Conservation (phyloP, 2,888 invertebrate species). For the Diogma glabrata region DNA sequence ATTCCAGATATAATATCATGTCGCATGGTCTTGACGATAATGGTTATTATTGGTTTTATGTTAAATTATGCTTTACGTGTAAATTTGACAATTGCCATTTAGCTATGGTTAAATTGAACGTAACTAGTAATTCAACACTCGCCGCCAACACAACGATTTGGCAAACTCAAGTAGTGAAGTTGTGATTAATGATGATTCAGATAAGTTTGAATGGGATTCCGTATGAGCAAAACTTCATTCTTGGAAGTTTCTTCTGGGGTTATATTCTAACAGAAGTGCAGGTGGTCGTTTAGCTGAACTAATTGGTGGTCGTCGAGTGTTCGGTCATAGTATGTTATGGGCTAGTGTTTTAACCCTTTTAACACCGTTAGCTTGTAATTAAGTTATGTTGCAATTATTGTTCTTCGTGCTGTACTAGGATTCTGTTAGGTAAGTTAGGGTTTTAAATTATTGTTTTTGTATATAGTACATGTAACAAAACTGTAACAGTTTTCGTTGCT, state of each 20-base stretch:
- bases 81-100: conserved; percentile 77
- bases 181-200: conserved; percentile 13
- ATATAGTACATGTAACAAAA: no score
- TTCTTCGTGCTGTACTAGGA: conserved; percentile 61
- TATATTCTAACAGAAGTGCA: conserved; percentile 78
- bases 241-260: conserved; percentile 87
- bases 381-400: conserved; percentile 56
- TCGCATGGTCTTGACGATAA: conserved; percentile 67
- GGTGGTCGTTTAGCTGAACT: conserved; percentile 77
- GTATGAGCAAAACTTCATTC: conserved; percentile 64
- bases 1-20: conserved; percentile 66
- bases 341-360: conserved; percentile 71
- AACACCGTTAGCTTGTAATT: conserved; percentile 65
- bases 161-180: neutral
- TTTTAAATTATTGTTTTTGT: neutral
- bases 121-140: neutral
- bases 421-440: conserved; percentile 42
- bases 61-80: conserved; percentile 80
- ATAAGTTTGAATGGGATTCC: conserved; percentile 65
- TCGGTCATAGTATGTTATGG: conserved; percentile 74
- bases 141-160: neutral
- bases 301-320: conserved; percentile 70
- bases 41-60: conserved; percentile 82
- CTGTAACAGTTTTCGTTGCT: no score
- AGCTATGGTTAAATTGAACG: conserved; percentile 52